Evolutionary conservation across 2,113 vertebrate genomes (phyloP).

Genomic region (Formicarius rufipectus): DNA sequence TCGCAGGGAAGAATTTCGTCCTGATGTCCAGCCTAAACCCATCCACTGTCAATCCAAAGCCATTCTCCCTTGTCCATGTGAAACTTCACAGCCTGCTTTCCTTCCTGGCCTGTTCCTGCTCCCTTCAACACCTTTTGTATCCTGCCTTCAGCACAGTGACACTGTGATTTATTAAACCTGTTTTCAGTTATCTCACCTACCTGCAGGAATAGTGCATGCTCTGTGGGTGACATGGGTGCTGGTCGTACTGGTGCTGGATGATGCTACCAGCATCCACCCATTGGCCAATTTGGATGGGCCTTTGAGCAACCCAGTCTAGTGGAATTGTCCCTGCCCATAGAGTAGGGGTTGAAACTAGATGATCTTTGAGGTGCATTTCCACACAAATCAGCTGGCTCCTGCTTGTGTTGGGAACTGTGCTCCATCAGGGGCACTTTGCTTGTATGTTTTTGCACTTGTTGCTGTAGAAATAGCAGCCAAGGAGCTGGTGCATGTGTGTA

Average conservation of each 20-base stretch:
- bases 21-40: neutral
- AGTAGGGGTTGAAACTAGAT: neutral
- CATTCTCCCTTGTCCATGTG: neutral
- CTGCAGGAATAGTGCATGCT: accelerated
- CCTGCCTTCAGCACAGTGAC: neutral
- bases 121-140: accelerated
- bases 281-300: neutral
- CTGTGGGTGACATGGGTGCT: accelerated
- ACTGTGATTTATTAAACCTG: neutral
- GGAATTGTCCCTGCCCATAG: neutral
- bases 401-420: neutral
- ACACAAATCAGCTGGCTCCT: neutral
- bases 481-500: neutral
- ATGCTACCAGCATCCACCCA: neutral
- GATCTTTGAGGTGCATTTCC: neutral
- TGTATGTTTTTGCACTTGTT: neutral
- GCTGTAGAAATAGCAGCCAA: neutral
- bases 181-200: accelerated
- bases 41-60: neutral
- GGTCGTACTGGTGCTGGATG: neutral
- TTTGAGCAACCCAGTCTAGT: neutral
- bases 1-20: neutral
- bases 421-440: neutral
- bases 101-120: neutral
- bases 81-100: neutral